Evolutionary conservation across 1,140 invertebrate species (phyloP).

Genomic region (Popillia japonica): DNA sequence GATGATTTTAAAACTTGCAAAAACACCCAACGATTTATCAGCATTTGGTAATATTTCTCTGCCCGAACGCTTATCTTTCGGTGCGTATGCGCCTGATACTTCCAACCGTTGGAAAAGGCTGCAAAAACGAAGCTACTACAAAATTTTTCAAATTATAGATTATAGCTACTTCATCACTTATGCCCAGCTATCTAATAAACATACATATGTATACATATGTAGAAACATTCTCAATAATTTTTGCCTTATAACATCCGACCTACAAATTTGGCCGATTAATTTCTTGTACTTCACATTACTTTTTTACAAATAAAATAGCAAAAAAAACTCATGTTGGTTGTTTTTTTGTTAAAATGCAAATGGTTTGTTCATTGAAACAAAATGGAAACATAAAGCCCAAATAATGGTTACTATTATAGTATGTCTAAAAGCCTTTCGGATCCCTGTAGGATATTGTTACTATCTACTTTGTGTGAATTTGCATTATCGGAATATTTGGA

Average conservation of each 20-base stretch:
- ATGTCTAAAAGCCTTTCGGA: neutral
- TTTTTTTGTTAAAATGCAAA: neutral
- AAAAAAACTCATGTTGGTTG: neutral
- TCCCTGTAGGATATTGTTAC: neutral
- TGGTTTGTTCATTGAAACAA: neutral
- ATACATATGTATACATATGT: neutral
- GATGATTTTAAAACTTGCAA: too few species aligned
- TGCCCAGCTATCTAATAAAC: too few species aligned
- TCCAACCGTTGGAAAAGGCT: too few species aligned
- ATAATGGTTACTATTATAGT: neutral
- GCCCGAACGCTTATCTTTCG: too few species aligned
- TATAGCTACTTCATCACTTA: too few species aligned
- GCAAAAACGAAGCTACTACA: too few species aligned
- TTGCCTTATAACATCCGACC: neutral
- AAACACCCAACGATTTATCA: too few species aligned
- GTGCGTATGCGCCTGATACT: too few species aligned
- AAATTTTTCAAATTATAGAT: too few species aligned
- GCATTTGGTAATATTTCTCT: too few species aligned
- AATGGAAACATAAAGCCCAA: neutral
- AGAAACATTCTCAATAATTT: neutral
- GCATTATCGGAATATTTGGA: neutral
- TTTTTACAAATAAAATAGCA: neutral
- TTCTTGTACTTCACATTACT: neutral
- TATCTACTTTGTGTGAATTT: neutral
- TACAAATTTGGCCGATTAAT: neutral